Percentiles rank a stretch among this genome's conserved stretches.
Evolutionary conservation across 2,888 invertebrate species (phyloP).

Genomic region (Nesidiocoris tenuis): DNA sequence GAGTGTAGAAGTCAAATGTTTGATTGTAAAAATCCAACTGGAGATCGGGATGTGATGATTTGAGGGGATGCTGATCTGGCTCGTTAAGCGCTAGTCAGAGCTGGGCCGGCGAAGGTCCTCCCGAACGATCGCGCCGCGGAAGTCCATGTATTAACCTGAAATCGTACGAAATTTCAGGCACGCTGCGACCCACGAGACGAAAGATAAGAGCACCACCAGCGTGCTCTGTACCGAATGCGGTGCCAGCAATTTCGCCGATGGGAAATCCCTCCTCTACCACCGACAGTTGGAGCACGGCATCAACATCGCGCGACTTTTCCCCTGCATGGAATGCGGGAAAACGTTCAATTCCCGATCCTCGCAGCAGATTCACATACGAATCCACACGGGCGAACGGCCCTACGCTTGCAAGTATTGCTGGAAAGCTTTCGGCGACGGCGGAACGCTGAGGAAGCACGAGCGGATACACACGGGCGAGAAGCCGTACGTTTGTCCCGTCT

Average conservation of each 20-base stretch:
- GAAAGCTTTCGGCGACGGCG: slow-evolving; percentile 87
- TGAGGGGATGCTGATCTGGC: too few species aligned
- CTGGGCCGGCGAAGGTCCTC: too few species aligned
- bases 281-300: slow-evolving; percentile 62
- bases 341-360: slow-evolving; percentile 69
- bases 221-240: slow-evolving; percentile 65
- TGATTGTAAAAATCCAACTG: too few species aligned
- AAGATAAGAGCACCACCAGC: slow-evolving; percentile 59
- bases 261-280: slow-evolving; percentile 68
- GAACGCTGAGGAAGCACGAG: slow-evolving; percentile 80
- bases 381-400: slow-evolving; percentile 81
- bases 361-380: slow-evolving; percentile 77
- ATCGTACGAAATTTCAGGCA: too few species aligned
- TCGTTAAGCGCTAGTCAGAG: too few species aligned
- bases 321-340: slow-evolving; percentile 80
- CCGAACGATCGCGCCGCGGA: too few species aligned
- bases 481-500: slow-evolving; percentile 83
- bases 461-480: slow-evolving; percentile 82
- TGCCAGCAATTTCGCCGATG: slow-evolving; percentile 67
- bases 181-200: slow-evolving; percentile 70
- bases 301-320: slow-evolving; percentile 63
- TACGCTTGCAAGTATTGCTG: slow-evolving; percentile 83
- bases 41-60: too few species aligned
- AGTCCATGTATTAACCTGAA: too few species aligned
- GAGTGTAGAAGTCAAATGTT: too few species aligned